These are phyloP conservation scores for Bactericera cockerelli DNA, from an alignment of 1,140 invertebrate genomes.

Conservation along the genomic window DNA sequence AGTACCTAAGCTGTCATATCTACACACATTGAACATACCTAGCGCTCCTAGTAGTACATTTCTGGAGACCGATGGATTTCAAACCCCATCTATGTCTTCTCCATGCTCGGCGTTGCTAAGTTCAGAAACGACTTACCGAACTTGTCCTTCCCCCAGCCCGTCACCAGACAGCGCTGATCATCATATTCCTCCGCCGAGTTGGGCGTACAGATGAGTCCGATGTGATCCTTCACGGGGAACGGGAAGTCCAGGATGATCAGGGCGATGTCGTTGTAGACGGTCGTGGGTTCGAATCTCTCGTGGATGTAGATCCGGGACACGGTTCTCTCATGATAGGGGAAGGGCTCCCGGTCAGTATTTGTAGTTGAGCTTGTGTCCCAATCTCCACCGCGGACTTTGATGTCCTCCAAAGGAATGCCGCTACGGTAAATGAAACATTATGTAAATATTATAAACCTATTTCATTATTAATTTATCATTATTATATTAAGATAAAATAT, in stretches of 20 bases:
- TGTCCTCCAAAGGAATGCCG: slow-evolving; percentile 4
- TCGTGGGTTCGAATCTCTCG: slow-evolving; percentile 25
- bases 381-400: slow-evolving; percentile 37
- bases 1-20: too few species aligned
- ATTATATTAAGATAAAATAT: too few species aligned
- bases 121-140: slow-evolving; percentile 37
- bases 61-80: too few species aligned
- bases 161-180: slow-evolving; percentile 34
- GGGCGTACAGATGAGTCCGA: slow-evolving; percentile 36
- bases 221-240: slow-evolving; percentile 27
- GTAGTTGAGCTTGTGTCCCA: slow-evolving; percentile 40
- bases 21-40: too few species aligned
- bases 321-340: slow-evolving; percentile 35
- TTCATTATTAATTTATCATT: too few species aligned
- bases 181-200: slow-evolving; percentile 19
- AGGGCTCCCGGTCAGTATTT: slow-evolving; percentile 34
- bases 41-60: too few species aligned
- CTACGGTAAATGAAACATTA: too few species aligned
- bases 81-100: too few species aligned
- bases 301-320: slow-evolving; percentile 30
- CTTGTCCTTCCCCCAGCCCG: slow-evolving; percentile 47
- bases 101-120: too few species aligned
- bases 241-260: slow-evolving; percentile 28
- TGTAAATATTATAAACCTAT: too few species aligned
- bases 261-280: slow-evolving; percentile 33